These are phyloP conservation scores for Serilophus lunatus DNA, from an alignment of 2,113 vertebrate genomes.

Conservation along the genomic window DNA sequence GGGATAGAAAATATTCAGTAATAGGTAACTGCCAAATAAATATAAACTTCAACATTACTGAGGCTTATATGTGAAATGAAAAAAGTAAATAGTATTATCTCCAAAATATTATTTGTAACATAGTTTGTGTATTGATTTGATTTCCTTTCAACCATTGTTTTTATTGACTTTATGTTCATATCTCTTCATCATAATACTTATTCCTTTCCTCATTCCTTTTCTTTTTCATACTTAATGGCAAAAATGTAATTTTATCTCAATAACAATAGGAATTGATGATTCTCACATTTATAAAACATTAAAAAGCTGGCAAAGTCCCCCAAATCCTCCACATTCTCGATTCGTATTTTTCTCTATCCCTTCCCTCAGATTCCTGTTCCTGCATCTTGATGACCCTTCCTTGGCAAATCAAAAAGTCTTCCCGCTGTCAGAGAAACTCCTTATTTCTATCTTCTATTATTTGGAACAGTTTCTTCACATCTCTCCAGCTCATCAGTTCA, in stretches of 20 bases:
- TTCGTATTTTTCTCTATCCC: background rate
- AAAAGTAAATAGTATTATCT: background rate
- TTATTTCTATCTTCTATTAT: background rate
- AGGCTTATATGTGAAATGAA: background rate
- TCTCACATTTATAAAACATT: background rate
- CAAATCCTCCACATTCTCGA: background rate
- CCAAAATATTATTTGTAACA: background rate
- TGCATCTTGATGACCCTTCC: background rate
- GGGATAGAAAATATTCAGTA: background rate
- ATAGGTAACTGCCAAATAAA: background rate
- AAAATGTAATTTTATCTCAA: background rate
- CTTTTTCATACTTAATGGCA: background rate
- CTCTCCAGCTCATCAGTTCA: background rate
- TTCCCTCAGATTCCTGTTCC: background rate
- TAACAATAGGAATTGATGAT: background rate
- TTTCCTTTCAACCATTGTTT: background rate
- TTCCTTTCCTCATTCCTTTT: background rate
- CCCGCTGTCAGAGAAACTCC: background rate
- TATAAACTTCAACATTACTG: background rate
- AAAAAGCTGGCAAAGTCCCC: background rate
- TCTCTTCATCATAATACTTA: background rate
- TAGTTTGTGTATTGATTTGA: background rate
- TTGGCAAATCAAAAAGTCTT: background rate
- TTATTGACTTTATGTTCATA: conserved; percentile 11
- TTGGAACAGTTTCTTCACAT: background rate